These are phyloP conservation scores for Coregonus sp. DNA, from an alignment of 2,797 vertebrate species.

Conservation along the genomic window DNA sequence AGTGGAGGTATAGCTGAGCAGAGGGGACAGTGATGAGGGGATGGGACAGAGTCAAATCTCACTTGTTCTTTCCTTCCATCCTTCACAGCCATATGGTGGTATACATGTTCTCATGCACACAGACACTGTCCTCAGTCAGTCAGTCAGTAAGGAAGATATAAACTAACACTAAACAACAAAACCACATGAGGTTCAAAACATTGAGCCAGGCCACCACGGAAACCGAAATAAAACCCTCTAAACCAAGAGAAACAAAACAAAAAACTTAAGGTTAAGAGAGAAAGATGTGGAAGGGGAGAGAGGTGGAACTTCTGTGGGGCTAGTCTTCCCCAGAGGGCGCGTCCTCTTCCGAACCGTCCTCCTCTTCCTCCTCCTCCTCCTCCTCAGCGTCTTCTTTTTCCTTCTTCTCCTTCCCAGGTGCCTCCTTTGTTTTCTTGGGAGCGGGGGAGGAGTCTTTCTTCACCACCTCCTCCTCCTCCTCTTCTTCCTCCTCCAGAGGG, in stretches of 20 bases:
- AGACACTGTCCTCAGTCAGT: slow-evolving; percentile 36
- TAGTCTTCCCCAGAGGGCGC: slow-evolving; percentile 96
- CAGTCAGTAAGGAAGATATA: slow-evolving; percentile 1
- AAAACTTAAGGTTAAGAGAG: slow-evolving; percentile 41
- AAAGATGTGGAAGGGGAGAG: slow-evolving; percentile 17
- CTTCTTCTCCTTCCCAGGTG: slow-evolving; percentile 61
- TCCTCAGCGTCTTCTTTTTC: slow-evolving; percentile 66
- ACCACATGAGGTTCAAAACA: slow-evolving; percentile 71
- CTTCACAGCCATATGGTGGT: slow-evolving; percentile 6
- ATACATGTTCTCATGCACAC: slow-evolving; percentile 33
- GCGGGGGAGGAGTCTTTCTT: slow-evolving; percentile 78
- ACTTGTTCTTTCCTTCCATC: background rate
- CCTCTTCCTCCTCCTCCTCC: slow-evolving; percentile 68
- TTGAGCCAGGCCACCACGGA: slow-evolving; percentile 77
- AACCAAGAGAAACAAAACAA: slow-evolving; percentile 53
- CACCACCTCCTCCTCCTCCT: slow-evolving; percentile 79
- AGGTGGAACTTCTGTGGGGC: slow-evolving; percentile 56
- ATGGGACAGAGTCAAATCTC: background rate
- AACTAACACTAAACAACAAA: slow-evolving; percentile 36
- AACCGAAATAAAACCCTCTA: slow-evolving; percentile 39
- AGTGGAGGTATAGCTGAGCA: background rate
- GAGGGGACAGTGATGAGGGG: background rate
- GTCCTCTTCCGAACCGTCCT: slow-evolving; percentile 96
- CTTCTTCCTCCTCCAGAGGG: slow-evolving; percentile 68
- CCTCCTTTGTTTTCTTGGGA: slow-evolving; percentile 71